These are phyloP conservation scores for Amphiprion clarkii DNA, from an alignment of 2,797 vertebrate species.

Conservation along the genomic window DNA sequence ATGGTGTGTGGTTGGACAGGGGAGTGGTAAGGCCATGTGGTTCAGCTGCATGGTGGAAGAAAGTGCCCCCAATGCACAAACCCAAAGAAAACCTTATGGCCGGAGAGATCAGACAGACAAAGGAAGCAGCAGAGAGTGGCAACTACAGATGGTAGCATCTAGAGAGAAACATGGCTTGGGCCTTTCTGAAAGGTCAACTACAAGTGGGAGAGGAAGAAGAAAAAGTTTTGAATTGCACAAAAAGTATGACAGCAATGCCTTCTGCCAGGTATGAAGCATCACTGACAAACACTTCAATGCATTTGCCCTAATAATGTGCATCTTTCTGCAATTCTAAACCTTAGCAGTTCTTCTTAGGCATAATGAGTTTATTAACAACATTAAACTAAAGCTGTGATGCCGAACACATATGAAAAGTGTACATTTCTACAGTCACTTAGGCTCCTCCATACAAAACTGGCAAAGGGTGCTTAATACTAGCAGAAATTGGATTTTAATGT, in stretches of 20 bases:
- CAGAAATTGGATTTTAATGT: too few relatives aligned
- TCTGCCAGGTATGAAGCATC: neutral
- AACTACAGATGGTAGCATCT: constrained; percentile 34
- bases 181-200: constrained; percentile 8
- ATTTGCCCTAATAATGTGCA: neutral
- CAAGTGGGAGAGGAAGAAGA: neutral
- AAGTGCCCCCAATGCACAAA: constrained; percentile 30
- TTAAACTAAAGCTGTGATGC: neutral
- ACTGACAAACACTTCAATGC: neutral
- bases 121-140: constrained; percentile 26
- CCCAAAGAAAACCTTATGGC: constrained; percentile 39
- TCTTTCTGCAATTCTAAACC: neutral
- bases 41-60: constrained; percentile 23
- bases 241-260: neutral
- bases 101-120: constrained; percentile 24
- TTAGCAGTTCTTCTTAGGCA: neutral
- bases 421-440: neutral
- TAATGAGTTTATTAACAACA: neutral
- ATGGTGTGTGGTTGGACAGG: constrained; percentile 36
- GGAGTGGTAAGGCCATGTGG: constrained; percentile 17
- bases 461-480: neutral
- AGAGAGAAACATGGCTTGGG: constrained; percentile 3
- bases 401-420: constrained; percentile 1
- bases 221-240: neutral
- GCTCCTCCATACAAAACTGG: neutral